Evolutionary conservation across 2,797 vertebrate species (phyloP), one percentile per base, ranked within the genome.

Genomic region (Netta rufina): DNA sequence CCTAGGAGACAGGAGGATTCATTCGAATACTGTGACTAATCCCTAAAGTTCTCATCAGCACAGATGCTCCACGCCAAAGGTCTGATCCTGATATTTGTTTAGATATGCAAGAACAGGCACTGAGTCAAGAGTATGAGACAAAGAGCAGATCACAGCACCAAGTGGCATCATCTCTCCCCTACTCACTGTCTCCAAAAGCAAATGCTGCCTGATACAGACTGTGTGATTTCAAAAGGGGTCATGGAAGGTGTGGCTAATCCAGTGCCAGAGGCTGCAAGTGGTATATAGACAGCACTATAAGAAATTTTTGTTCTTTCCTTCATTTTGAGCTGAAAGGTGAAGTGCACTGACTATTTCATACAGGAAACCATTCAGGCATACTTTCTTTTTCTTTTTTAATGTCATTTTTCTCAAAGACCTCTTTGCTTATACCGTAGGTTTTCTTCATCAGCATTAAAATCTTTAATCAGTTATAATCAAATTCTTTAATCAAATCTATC

Each of bases 61-160:
- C 85, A 93, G 79, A 84, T 73, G 89, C 73, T 81, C 58, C 70
- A 60, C 87, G 84, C 82, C 76, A 86, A 33, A 90, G 83, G 66
- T 84, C 76, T 90, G 85, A 84, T 91, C 62, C 76, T 71, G 76
- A 1, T 81, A 47, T 56, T 90, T 91, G 38, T 77, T 91, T 58
- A 41, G 62, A 53, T 75, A 61, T 85, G 73, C 87, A 70, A 60
- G 82, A 87, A 28, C 32, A 53, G 92, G 87, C 91, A 64, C 21
- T 41, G 62, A 85, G 79, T 82, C 91, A 86, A 62, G 39, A 74
- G 45, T 6, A 39, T 74, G 81, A 93, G 61, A 58, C 65, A 43
- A 25, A 85, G 72, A 70, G 84, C 79, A 86, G 73, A 66, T 70
- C 87, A 56, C 47, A 84, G 86, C 78, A 30, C 43, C 30, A 47